Evolutionary conservation across 1,140 invertebrate species (phyloP).

Genomic region (Cotesia typhae): DNA sequence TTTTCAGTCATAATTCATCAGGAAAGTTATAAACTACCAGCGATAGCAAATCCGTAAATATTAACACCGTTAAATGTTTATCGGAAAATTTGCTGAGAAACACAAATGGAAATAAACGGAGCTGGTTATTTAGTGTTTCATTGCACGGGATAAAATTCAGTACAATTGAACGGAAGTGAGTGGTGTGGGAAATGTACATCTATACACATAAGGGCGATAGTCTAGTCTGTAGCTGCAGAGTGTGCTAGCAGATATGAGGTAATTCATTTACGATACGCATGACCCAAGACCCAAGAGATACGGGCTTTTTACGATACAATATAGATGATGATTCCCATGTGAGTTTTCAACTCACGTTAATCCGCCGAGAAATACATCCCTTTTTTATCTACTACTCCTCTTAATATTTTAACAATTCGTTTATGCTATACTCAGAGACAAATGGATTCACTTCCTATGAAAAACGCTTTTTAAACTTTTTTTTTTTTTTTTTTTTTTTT

Average conservation of each 20-base stretch:
- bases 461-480: too few species aligned
- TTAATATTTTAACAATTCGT: background rate
- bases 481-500: too few species aligned
- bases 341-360: background rate
- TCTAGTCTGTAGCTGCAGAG: too few species aligned
- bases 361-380: slow-evolving; percentile 2
- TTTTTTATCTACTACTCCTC: background rate
- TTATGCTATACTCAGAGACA: too few species aligned
- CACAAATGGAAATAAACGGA: background rate
- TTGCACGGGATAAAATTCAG: slow-evolving; percentile 20
- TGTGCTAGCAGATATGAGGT: slow-evolving; percentile 8
- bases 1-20: too few species aligned
- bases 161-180: too few species aligned
- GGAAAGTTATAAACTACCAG: too few species aligned
- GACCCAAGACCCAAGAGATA: slow-evolving; percentile 9
- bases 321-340: slow-evolving; percentile 3
- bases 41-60: too few species aligned
- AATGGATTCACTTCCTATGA: too few species aligned
- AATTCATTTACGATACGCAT: slow-evolving; percentile 22
- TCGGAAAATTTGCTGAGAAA: too few species aligned
- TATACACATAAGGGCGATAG: slow-evolving; percentile 1
- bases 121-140: slow-evolving; percentile 32
- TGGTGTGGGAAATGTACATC: too few species aligned
- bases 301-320: slow-evolving; percentile 7
- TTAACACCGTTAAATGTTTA: background rate